These are phyloP conservation scores for Trichosurus vulpecula DNA, from an alignment of 2,797 vertebrate species.

Conservation along the genomic window DNA sequence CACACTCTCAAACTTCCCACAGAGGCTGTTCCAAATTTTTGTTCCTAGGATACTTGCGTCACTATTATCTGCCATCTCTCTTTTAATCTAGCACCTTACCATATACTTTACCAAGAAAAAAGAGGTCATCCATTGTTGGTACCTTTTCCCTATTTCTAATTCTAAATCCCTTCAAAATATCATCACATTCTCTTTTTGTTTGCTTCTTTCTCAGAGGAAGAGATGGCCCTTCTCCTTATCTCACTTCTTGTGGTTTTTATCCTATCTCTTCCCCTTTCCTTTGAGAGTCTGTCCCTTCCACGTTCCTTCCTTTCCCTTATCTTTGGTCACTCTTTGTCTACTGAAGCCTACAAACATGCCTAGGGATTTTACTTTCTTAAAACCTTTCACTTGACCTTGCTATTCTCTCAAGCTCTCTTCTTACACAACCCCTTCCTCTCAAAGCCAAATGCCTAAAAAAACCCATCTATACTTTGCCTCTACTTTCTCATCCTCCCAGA, in stretches of 20 bases:
- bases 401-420: not conserved
- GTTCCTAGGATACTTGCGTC: not conserved
- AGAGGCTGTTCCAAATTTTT: not conserved
- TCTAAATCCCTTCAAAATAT: not conserved
- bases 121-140: too few species aligned
- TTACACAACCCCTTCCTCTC: not conserved
- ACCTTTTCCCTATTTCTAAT: not conserved
- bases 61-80: not conserved
- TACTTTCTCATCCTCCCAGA: not conserved
- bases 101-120: not conserved
- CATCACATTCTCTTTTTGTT: not conserved
- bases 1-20: not conserved
- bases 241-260: not conserved
- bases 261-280: not conserved
- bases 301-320: not conserved
- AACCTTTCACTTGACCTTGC: not conserved
- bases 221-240: too few species aligned
- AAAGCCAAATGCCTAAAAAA: not conserved
- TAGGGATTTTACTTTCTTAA: not conserved
- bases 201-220: not conserved
- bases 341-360: not conserved
- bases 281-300: not conserved
- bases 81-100: not conserved
- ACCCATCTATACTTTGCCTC: not conserved
- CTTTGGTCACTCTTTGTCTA: not conserved